Evolutionary conservation across 2,888 invertebrate genomes (phyloP), one percentile per base, ranked within the genome.

Genomic region (Theodoxus fluviatilis): DNA sequence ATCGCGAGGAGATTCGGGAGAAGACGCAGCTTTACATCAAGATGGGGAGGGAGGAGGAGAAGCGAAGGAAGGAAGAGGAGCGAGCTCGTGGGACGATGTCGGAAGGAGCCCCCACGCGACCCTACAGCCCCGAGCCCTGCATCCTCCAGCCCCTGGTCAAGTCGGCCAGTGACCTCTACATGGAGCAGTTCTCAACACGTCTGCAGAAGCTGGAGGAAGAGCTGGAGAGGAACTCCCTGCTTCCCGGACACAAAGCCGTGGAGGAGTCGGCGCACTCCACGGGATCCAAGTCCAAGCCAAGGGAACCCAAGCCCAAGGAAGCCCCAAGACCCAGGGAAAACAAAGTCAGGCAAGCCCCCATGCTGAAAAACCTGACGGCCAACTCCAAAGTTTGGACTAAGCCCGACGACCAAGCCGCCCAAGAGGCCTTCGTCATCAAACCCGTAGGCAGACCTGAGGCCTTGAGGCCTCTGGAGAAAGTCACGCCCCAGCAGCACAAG

Each of bases 81-180:
- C n/a, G n/a, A n/a, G n/a, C n/a, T n/a, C n/a, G n/a, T n/a, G n/a
- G n/a, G n/a, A n/a, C n/a, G n/a, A n/a, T n/a, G n/a, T n/a, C n/a
- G n/a, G n/a, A n/a, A n/a, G n/a, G n/a, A n/a, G n/a, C n/a, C n/a
- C n/a, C n/a, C n/a, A n/a, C n/a, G n/a, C n/a, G n/a, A n/a, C 15
- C 25, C 31, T 9, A 6, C 12, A 43, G 31, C 9, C 67, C 31
- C n/a, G 25, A 35, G 22, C 68, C 59, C 9, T 18, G 25, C 9
- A 25, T 35, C 22, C 69, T 70, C n/a, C 72, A 67, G 28, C 33
- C 64, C 12, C 38, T 81, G 63, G 65, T 75, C 18, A 80, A 81
- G 70, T 76, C 80, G 28, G 76, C 78, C 6, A 80, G 77, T 73
- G 83, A 83, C 66, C 71, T 81, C 31, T 80, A 80, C 68, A 79